These are phyloP conservation scores for Elaphurus davidianus DNA, from an alignment of 2,113 vertebrate species.

Conservation along the genomic window DNA sequence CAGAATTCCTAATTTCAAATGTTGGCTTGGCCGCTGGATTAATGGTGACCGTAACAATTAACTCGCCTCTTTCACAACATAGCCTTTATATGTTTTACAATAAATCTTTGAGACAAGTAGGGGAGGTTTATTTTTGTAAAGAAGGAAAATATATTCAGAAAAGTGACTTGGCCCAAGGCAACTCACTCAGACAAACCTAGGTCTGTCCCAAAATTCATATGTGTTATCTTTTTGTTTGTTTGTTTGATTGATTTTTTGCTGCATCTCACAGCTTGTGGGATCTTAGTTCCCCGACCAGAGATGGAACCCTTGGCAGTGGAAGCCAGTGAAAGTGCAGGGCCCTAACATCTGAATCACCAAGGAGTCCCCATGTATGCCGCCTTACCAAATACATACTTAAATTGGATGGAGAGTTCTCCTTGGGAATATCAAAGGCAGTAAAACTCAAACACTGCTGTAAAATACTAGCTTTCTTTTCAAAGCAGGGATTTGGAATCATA, in stretches of 20 bases:
- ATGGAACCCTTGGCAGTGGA: not conserved
- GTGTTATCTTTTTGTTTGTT: not conserved
- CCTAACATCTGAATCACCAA: not conserved
- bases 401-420: not conserved
- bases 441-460: not conserved
- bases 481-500: not conserved
- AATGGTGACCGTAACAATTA: not conserved
- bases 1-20: not conserved
- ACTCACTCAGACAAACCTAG: not conserved
- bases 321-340: not conserved
- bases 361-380: not conserved
- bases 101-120: not conserved
- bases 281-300: not conserved
- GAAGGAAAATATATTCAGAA: not conserved
- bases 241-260: not conserved
- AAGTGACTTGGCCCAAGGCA: not conserved
- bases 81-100: not conserved
- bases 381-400: not conserved
- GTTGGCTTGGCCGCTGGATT: not conserved
- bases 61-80: not conserved
- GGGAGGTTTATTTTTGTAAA: not conserved
- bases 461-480: not conserved
- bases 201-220: not conserved
- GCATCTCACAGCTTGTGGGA: not conserved
- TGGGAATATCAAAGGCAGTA: not conserved